Conservation (phyloP, 2,797 vertebrate species). For the Avahi laniger region DNA sequence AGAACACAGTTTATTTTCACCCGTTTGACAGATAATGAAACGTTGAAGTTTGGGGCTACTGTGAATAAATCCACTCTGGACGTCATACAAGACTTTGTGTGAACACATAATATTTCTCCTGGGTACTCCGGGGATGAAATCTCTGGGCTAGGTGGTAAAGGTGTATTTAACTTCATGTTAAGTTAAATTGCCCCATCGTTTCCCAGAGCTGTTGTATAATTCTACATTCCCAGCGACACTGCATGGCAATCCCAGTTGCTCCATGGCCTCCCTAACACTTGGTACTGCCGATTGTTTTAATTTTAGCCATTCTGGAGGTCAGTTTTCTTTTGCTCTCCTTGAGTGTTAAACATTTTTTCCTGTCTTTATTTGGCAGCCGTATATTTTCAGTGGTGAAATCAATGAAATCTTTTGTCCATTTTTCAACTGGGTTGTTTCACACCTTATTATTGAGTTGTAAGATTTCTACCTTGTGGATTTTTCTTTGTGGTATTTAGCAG, state of each 20-base stretch:
- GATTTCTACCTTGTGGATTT: neutral
- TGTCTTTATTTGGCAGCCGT: neutral
- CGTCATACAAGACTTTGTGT: neutral
- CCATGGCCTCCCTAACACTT: accelerated
- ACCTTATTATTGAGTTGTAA: neutral
- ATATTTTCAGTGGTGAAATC: neutral
- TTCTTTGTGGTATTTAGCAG: neutral
- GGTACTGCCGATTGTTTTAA: too few species aligned
- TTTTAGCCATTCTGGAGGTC: neutral
- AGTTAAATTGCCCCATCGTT: neutral
- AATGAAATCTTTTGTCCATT: neutral
- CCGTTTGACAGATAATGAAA: neutral
- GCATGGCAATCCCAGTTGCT: neutral
- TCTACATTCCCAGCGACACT: neutral
- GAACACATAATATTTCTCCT: neutral
- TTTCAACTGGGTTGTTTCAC: neutral
- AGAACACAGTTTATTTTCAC: neutral
- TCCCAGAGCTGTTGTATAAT: neutral
- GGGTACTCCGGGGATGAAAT: neutral
- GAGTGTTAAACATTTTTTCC: neutral
- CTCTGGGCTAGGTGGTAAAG: neutral
- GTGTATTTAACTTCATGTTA: too few species aligned
- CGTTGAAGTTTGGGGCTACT: too few species aligned
- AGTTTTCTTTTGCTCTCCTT: neutral
- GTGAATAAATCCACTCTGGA: neutral